These are phyloP conservation scores for Antennarius maculatus DNA, from an alignment of 2,797 vertebrate genomes.

Conservation along the genomic window DNA sequence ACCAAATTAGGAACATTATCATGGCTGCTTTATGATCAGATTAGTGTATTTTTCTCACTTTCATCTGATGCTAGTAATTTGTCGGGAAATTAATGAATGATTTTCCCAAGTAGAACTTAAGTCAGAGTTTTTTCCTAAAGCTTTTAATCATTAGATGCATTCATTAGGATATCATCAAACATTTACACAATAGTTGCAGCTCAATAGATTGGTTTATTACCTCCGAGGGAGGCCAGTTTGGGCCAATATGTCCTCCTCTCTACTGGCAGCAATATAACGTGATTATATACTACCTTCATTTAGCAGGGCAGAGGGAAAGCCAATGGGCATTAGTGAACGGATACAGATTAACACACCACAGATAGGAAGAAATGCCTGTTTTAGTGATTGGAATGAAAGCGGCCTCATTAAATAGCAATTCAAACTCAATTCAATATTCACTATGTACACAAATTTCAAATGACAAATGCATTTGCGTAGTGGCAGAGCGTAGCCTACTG, in stretches of 20 bases:
- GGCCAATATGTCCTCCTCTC: constrained; percentile 52
- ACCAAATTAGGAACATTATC: constrained; percentile 38
- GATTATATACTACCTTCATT: constrained; percentile 75
- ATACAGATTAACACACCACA: constrained; percentile 53
- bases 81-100: constrained; percentile 5
- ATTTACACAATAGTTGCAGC: constrained; percentile 37
- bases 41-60: constrained; percentile 21
- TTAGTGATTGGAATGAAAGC: constrained; percentile 52
- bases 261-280: constrained; percentile 55
- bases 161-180: constrained; percentile 48
- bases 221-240: constrained; percentile 42
- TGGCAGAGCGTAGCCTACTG: constrained; percentile 34
- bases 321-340: constrained; percentile 64
- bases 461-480: constrained; percentile 38
- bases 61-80: constrained; percentile 17
- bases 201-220: constrained; percentile 55
- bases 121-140: constrained; percentile 1
- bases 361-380: constrained; percentile 41
- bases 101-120: neutral
- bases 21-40: constrained; percentile 43
- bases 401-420: constrained; percentile 63
- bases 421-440: constrained; percentile 38
- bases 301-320: constrained; percentile 59
- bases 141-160: constrained; percentile 26
- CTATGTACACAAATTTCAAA: constrained; percentile 54